Base-by-base conservation (phyloP, 2,888 invertebrate species). In the Drosophila monieri region DNA sequence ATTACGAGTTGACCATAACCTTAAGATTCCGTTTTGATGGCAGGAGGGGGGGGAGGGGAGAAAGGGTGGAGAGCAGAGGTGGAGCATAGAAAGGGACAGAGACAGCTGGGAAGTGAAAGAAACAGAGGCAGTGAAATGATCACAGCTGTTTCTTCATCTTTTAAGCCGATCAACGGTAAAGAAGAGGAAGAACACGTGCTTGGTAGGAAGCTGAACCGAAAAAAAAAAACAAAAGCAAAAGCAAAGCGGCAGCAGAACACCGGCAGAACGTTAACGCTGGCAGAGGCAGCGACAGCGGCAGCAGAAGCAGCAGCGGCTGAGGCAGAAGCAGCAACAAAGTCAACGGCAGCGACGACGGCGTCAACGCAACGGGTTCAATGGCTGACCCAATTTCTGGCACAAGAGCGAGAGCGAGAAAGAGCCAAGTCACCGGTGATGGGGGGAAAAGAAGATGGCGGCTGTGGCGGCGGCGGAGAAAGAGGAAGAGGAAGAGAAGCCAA, bases 291-390 rank as follows among this genome's bases (percentile, higher is more conserved):
- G 55, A 5, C 56, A 14, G 44, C 25, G 44, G 10, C 53, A 56
- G 6, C 65, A 25, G 21, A 18, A 39, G 46, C 53, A 27, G 8
- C 56, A 14, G 44, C 25, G 44, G 10, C 53, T 14, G 18, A 54
- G 58, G 6, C 65, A 25, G 21, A 18, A 39, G 46, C 53, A 27
- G 48, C 74, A 32, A 27, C 27, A 9, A 27, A 27, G 27, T 27
- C 9, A 23, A n/a, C 58, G 60, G 5, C 64, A 32, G 27, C 25
- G 52, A 37, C 62, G 30, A 35, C 74, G 60, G 37, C 74, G 73
- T 75, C 86, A 83, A 80, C 88, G 88, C 89, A 89, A 88, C 88
- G 89, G 90, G 89, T 90, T 90, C 89, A 90, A 91, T 91, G 91
- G 90, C 91, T 91, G 91, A 91, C 91, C 91, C 87, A 91, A 91